Conservation (phyloP, 2,888 invertebrate species). For the Drosophila tanythrix region DNA sequence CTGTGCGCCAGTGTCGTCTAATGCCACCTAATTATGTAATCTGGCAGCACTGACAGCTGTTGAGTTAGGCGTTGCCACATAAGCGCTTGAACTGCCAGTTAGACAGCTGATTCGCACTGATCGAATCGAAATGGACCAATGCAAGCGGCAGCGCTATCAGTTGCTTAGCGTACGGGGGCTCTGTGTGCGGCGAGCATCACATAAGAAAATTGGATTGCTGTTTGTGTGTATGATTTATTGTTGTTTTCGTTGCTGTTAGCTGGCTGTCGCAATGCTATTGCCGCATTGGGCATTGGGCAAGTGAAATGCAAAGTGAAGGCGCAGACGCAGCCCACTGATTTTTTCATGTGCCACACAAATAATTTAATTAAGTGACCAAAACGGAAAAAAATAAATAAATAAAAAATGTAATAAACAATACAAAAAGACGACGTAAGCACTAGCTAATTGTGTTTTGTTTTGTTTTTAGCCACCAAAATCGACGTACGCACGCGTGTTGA, state of each 20-base stretch:
- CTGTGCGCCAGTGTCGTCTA: not conserved
- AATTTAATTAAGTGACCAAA: constrained; percentile 38
- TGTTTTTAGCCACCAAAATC: constrained; percentile 21
- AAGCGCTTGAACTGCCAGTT: not conserved
- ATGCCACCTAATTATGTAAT: not conserved
- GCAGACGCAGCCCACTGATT: constrained; percentile 50
- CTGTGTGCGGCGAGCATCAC: constrained; percentile 28
- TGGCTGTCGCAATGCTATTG: constrained; percentile 30
- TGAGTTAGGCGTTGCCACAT: constrained; percentile 19
- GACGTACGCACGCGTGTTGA: constrained; percentile 61
- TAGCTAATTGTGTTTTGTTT: constrained; percentile 28
- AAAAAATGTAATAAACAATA: constrained; percentile 14
- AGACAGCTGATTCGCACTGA: constrained; percentile 51
- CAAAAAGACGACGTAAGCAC: constrained; percentile 9
- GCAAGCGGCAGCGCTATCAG: constrained; percentile 36
- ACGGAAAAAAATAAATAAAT: not conserved
- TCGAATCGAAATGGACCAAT: constrained; percentile 57
- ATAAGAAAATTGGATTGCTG: constrained; percentile 39
- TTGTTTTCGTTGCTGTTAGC: not conserved
- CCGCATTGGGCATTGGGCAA: constrained; percentile 44
- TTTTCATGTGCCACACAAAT: constrained; percentile 50
- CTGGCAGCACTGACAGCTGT: constrained; percentile 12
- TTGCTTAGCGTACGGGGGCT: constrained; percentile 26
- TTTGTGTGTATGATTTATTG: constrained; percentile 25
- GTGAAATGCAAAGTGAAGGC: constrained; percentile 59